Percentiles rank a stretch among this genome's conserved stretches.
Evolutionary conservation across 2,113 vertebrate species (phyloP).

Genomic region (Cyanocitta stelleri): DNA sequence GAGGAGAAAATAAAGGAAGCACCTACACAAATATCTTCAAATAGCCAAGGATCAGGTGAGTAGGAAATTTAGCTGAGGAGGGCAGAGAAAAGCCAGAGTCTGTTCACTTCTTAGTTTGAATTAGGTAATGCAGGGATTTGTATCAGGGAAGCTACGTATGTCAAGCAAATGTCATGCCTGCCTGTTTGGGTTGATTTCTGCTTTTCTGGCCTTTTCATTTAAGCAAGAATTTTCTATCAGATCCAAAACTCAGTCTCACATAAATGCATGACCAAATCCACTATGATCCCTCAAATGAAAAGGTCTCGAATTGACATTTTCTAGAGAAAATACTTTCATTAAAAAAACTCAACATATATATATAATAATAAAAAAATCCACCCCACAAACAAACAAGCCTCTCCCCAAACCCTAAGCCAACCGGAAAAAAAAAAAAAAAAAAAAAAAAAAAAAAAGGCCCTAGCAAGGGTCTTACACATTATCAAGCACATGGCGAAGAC

Average conservation of each 20-base stretch:
- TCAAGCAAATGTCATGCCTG: slow-evolving; percentile 27
- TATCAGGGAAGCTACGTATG: neutral
- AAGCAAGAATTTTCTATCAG: neutral
- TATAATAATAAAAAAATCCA: neutral
- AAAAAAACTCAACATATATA: neutral
- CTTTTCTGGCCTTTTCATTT: neutral
- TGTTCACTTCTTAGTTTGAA: neutral
- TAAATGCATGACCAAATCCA: neutral
- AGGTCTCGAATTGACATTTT: neutral
- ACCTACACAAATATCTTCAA: neutral
- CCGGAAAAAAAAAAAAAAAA: neutral
- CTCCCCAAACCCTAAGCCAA: neutral
- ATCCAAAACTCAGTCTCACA: neutral
- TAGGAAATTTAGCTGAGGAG: neutral
- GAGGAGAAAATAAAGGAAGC: neutral
- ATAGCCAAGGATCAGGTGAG: neutral
- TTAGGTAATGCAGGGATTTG: neutral
- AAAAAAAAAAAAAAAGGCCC: fast-evolving
- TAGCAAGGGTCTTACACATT: neutral
- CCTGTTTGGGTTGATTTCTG: neutral
- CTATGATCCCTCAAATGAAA: neutral
- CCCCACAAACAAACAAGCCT: neutral
- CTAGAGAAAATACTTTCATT: neutral
- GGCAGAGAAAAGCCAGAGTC: neutral
- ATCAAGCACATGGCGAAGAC: neutral